Evolutionary conservation across 2,888 invertebrate genomes (phyloP).

Genomic region (Pyrrhia umbra): DNA sequence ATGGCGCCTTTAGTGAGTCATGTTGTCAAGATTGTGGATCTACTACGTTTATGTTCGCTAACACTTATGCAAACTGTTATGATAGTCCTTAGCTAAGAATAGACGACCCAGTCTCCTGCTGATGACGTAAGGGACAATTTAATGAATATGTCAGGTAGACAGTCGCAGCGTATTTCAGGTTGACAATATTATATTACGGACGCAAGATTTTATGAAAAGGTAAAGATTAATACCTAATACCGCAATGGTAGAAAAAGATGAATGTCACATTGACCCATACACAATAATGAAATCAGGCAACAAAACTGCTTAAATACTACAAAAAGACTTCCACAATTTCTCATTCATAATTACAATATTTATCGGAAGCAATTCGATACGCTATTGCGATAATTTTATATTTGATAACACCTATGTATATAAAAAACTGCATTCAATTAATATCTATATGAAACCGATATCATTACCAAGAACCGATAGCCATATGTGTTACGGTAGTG

Average conservation of each 20-base stretch:
- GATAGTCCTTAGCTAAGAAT: conserved; percentile 28
- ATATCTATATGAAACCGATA: conserved; percentile 7
- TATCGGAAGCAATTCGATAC: conserved; percentile 14
- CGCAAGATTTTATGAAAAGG: not conserved
- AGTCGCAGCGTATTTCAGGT: not conserved
- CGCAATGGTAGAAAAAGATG: not conserved
- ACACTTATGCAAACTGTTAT: conserved; percentile 45
- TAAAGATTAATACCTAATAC: not conserved
- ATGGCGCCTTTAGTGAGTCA: conserved; percentile 59
- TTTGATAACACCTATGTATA: conserved; percentile 12
- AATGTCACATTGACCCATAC: not conserved
- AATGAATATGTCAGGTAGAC: conserved; percentile 13
- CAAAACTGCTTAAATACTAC: not conserved
- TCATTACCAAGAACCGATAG: not conserved
- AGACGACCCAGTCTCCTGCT: conserved; percentile 28
- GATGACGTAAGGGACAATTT: conserved; percentile 27
- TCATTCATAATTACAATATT: not conserved
- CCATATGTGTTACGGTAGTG: not conserved
- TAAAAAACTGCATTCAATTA: conserved; percentile 7
- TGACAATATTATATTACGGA: not conserved
- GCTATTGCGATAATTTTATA: conserved; percentile 5
- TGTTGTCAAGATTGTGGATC: conserved; percentile 21
- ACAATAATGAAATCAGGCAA: too few relatives aligned
- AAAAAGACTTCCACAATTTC: not conserved
- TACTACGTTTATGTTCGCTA: conserved; percentile 31